Evolutionary conservation across 2,797 vertebrate species (phyloP).

Genomic region (Falco biarmicus): DNA sequence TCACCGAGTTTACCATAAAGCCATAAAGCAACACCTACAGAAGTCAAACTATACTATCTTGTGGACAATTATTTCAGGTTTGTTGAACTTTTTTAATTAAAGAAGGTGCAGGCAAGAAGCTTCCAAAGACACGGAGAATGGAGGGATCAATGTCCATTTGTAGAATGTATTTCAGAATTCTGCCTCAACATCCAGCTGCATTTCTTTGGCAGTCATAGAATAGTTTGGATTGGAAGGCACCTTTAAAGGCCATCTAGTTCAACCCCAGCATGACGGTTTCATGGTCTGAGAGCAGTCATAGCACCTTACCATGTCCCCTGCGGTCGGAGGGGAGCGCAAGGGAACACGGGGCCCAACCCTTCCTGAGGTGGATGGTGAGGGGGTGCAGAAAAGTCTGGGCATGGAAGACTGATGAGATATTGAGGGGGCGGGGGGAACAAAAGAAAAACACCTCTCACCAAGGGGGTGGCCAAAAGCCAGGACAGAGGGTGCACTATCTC

Average conservation of each 20-base stretch:
- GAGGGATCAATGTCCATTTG: too few species aligned
- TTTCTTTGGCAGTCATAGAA: neutral
- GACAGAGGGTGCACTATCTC: neutral
- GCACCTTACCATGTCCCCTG: fast-evolving
- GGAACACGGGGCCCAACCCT: fast-evolving
- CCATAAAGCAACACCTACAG: neutral
- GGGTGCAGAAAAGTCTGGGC: neutral
- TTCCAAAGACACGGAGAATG: neutral
- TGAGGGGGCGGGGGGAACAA: too few species aligned
- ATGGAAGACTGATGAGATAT: too few species aligned
- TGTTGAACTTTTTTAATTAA: neutral
- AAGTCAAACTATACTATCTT: too few species aligned
- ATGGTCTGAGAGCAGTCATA: fast-evolving
- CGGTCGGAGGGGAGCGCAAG: neutral
- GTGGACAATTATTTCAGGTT: neutral
- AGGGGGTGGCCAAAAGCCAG: too few species aligned
- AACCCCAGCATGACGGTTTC: fast-evolving
- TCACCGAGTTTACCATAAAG: neutral
- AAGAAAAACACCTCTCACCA: fast-evolving
- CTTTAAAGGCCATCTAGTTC: too few species aligned
- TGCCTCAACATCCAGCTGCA: fast-evolving
- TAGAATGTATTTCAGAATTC: neutral
- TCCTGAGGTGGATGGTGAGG: fast-evolving
- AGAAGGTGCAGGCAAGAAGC: neutral
- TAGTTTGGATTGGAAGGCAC: too few species aligned